Evolutionary conservation across 2,888 invertebrate genomes (phyloP), one percentile per base, ranked within the genome.

Genomic region (Clivina fossor): DNA sequence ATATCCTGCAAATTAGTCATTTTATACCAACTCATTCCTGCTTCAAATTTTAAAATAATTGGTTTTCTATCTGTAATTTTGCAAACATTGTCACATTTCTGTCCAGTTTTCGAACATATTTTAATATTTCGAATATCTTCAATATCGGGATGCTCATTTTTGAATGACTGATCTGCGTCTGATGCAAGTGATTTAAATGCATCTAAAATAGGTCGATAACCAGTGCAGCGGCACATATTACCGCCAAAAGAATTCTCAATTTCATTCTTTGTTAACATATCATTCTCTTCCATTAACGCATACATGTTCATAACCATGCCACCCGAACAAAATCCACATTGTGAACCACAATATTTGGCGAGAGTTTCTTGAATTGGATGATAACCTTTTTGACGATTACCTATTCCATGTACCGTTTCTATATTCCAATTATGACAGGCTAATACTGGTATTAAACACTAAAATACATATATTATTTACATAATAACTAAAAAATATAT

Each of bases 251-350:
- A 79, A 63, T 85, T 80, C 67, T 88, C 88, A 3, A 86, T 78
- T 63, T 85, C 79, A 63, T 78, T 71, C 76, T 79, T 77, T 0
- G 80, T 79, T 40, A 79, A 62, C 41, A 74, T 71, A 4, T 75
- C 68, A 18, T 68, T 72, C 30, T 71, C 64, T 62, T 76, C 66
- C 18, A 78, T 61, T 46, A 74, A 65, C 33, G 78, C 81, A 71
- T 81, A 82, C 85, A 87, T 86, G 64, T 81, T 82, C 86, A 87
- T 87, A 30, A 89, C 80, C 83, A 87, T 88, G 5, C 87, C 89
- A 0, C 88, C 82, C 18, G 83, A 82, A 66, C 89, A 89, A 66
- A 78, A 83, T 1, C 86, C 86, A 64, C 86, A 86, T 66, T 86
- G 86, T 0, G 80, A 78, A 0, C 85, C 86, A 64, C 83, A 80